Evolutionary conservation across 1,140 invertebrate species (phyloP), one percentile per base, ranked within the genome.

Genomic region (Holotrichia oblita): DNA sequence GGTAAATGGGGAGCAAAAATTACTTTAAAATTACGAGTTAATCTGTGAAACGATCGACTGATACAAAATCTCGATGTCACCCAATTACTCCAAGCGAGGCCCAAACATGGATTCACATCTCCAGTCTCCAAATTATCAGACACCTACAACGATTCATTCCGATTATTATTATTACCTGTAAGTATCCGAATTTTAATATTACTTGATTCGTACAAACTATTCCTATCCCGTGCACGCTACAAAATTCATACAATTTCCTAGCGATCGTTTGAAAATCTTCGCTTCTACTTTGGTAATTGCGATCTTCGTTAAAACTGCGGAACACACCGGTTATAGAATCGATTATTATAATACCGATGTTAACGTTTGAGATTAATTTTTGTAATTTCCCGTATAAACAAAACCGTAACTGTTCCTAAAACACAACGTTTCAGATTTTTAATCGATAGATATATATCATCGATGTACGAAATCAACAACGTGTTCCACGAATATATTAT

Each of bases 191-290:
- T n/a, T n/a, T n/a, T n/a, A n/a, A n/a, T n/a, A n/a, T n/a, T 86
- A 94, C 93, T 88, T 95, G 94, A 88, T 95, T 95, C 0, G 93
- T 89, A 85, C 93, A 93, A 20, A 95, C 84, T 59, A 95, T 84
- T 41, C 89, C 90, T 61, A 92, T 87, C 48, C 89, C 87, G 81
- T 91, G 86, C 59, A 89, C 85, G 40, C 87, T 85, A 40, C 89
- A 88, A 40, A 94, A 85, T 72, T 88, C 86, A 77, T 92, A 90
- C 42, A 95, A 84, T 34, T 87, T 84, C 22, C 86, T 84, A 12
- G 89, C 91, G 81, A 95, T 84, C 44, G 86, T 86, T 78, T 90
- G 87, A 77, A 94, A 82, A n/a, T 83, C 77, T 34, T 80, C 76
- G 22, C 81, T 87, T 80, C 92, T 89, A 77, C 88, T 89, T 0